phyloP scores from a whole-genome alignment of 1,140 invertebrate genomes.

The Drosophila lacertosa region DNA sequence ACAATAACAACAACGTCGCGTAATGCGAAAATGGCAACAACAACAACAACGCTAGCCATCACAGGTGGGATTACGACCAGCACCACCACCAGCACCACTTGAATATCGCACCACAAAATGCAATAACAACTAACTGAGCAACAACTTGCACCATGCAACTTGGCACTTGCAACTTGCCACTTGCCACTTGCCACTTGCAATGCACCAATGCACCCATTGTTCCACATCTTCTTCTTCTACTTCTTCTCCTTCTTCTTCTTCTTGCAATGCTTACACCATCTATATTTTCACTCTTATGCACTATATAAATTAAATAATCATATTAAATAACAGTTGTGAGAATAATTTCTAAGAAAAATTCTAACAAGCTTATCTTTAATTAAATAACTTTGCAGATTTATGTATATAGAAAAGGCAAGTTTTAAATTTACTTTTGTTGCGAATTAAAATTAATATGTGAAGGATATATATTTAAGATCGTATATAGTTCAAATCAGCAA shows the following conservation, averaged over 20 bases:
- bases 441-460: too few relatives aligned
- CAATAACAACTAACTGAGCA: constrained; percentile 37
- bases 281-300: constrained; percentile 11
- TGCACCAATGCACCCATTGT: constrained; percentile 41
- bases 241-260: constrained; percentile 5
- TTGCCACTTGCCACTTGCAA: constrained; percentile 4
- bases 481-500: too few relatives aligned
- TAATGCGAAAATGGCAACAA: constrained; percentile 77
- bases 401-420: too few relatives aligned
- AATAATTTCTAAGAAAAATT: too few relatives aligned
- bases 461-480: too few relatives aligned
- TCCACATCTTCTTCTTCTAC: neutral
- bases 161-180: constrained; percentile 8
- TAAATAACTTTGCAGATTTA: too few relatives aligned
- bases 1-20: constrained; percentile 81
- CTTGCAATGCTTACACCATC: neutral
- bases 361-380: too few relatives aligned
- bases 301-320: neutral
- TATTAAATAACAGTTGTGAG: neutral
- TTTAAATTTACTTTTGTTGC: too few relatives aligned
- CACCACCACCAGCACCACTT: constrained; percentile 32
- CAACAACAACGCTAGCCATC: constrained; percentile 76
- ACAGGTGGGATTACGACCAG: constrained; percentile 58
- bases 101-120: constrained; percentile 61
- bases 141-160: constrained; percentile 18